phyloP scores from a whole-genome alignment of 23 tunicate species.

The Phallusia fumigata region DNA sequence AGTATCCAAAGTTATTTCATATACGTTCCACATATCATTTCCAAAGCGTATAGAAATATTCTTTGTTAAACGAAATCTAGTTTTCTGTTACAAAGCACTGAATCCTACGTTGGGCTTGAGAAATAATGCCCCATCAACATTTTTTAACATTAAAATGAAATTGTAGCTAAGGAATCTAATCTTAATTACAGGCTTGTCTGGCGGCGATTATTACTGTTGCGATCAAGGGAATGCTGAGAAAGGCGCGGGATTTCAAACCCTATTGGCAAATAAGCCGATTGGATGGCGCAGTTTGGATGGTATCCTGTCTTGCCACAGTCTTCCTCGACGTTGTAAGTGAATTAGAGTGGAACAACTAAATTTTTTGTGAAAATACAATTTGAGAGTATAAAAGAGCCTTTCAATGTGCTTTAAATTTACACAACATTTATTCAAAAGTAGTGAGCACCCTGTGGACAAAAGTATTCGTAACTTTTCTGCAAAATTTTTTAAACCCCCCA shows the following conservation, averaged over 20 bases:
- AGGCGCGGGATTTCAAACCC: constrained; percentile 27
- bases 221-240: constrained; percentile 56
- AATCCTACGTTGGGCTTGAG: too few species aligned
- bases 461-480: too few species aligned
- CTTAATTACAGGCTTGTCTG: constrained; percentile 40
- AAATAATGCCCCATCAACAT: too few species aligned
- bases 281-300: constrained; percentile 59
- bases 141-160: not conserved
- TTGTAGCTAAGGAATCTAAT: not conserved
- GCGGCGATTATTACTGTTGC: constrained; percentile 64
- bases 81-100: too few species aligned
- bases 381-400: too few species aligned
- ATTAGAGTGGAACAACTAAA: too few species aligned
- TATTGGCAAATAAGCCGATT: constrained; percentile 44
- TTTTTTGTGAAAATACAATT: too few species aligned
- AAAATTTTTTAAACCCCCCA: too few species aligned
- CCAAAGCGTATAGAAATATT: not conserved
- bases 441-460: too few species aligned
- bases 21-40: constrained; percentile 59
- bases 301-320: constrained; percentile 45
- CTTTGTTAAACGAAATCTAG: too few species aligned
- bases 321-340: constrained; percentile 63
- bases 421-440: too few species aligned
- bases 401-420: too few species aligned
- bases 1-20: not conserved